Conservation (phyloP, 2,888 invertebrate genomes). For the Lasioglossum pauxillum region DNA sequence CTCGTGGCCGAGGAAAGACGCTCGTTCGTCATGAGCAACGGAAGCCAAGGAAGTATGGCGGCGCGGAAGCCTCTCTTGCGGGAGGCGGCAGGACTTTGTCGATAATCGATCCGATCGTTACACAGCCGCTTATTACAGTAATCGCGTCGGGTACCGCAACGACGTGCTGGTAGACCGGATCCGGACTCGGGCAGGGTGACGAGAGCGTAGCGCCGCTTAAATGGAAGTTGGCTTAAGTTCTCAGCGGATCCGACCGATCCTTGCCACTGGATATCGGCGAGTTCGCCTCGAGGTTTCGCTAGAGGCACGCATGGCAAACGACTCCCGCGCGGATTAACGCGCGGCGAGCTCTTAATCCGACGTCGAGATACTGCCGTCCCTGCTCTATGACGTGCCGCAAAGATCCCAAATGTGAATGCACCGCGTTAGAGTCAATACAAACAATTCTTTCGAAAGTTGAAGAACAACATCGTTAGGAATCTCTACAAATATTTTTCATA, state of each 20-base stretch:
- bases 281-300: slow-evolving; percentile 52
- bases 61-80: neutral
- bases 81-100: neutral
- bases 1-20: neutral
- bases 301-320: slow-evolving; percentile 52
- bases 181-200: slow-evolving; percentile 42
- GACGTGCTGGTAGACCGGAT: slow-evolving; percentile 58
- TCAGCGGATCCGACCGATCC: slow-evolving; percentile 61
- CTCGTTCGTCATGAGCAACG: neutral
- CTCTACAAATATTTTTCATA: no score
- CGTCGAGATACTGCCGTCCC: slow-evolving; percentile 45
- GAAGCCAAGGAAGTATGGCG: neutral
- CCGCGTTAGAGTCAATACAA: neutral
- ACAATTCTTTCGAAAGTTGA: neutral
- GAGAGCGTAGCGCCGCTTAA: slow-evolving; percentile 45
- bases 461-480: no score
- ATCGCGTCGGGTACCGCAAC: slow-evolving; percentile 52
- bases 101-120: slow-evolving; percentile 54
- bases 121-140: slow-evolving; percentile 49
- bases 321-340: slow-evolving; percentile 68
- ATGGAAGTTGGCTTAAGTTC: slow-evolving; percentile 70
- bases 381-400: neutral
- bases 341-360: slow-evolving; percentile 63
- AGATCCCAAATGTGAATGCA: neutral
- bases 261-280: slow-evolving; percentile 59